Base-by-base conservation (phyloP, 2,113 vertebrate genomes). In the Hucho hucho region DNA sequence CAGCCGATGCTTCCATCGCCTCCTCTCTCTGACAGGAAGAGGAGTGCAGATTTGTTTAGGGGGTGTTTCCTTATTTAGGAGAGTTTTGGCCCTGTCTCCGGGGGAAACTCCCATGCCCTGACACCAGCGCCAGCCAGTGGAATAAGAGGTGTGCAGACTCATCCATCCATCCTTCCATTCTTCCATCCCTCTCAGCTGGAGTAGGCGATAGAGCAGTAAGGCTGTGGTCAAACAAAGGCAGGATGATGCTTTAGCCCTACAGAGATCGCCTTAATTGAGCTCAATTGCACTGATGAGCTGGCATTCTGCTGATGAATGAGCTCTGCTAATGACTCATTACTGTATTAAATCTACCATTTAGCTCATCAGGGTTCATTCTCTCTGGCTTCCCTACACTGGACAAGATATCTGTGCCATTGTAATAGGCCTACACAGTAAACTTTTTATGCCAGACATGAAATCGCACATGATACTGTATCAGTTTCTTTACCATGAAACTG, bases 321-420 rank as follows among this genome's bases (percentile, higher is more conserved):
- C 76, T 86, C 73, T 37, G 75, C 75, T 85, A 86, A 89, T 83
- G 82, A 84, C 81, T 89, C 87, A 88, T 90, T 88, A 83, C 72
- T 74, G 67, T 81, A 82, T 89, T 87, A 86, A 69, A 89, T 84
- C 84, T 83, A 75, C 77, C 80, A 80, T 87, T 87, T 87, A 84
- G 79, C 84, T 83, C 84, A 77, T 79, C 77, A 75, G 72, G 81
- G 72, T 75, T 74, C n/a, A 59, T 56, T 53, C 25, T 78, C 53
- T 64, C 46, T 49, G 20, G 75, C 75, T 84, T 68, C 67, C 78
- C 70, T 72, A 72, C 72, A 69, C 47, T 77, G 82, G 83, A 88
- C 81, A 80, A 80, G 84, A 80, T 74, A 6, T 28, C 79, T 82
- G 67, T 47, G 81, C 63, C 63, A 9, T 29, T 46, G 58, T 16